phyloP scores from a whole-genome alignment of 2,888 invertebrate genomes.

The Miltochrista miniata region DNA sequence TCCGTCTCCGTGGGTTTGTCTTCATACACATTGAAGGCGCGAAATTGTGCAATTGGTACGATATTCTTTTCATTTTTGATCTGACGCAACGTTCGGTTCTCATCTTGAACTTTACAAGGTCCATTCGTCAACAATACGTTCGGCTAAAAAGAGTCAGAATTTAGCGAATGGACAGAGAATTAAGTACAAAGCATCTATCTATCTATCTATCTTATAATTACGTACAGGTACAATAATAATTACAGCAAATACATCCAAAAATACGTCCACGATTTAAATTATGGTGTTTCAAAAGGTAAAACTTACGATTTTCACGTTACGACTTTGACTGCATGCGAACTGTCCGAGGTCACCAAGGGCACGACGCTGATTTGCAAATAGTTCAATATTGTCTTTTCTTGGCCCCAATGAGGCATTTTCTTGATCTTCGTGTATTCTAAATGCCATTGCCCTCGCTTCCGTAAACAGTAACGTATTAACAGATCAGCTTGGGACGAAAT shows the following conservation, averaged over 20 bases:
- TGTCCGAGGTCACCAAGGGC: conserved; percentile 86
- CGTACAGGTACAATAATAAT: neutral
- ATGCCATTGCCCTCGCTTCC: conserved; percentile 85
- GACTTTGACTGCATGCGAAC: conserved; percentile 80
- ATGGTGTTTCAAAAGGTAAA: neutral
- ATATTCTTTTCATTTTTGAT: conserved; percentile 80
- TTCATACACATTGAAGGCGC: conserved; percentile 90
- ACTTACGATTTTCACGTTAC: conserved; percentile 82
- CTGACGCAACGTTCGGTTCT: conserved; percentile 71
- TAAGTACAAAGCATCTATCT: too few relatives aligned
- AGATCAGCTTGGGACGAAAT: conserved; percentile 48
- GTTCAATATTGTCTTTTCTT: conserved; percentile 79
- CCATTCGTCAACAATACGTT: conserved; percentile 76
- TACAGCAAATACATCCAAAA: conserved; percentile 9
- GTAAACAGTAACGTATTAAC: conserved; percentile 64
- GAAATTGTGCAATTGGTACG: conserved; percentile 87
- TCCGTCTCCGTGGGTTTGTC: conserved; percentile 80
- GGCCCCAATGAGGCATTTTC: conserved; percentile 86
- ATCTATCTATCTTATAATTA: too few relatives aligned
- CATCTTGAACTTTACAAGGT: conserved; percentile 77
- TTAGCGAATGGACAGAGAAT: conserved; percentile 3
- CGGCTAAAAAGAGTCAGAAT: conserved; percentile 51
- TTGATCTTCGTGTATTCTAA: conserved; percentile 90
- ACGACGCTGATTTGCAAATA: conserved; percentile 83
- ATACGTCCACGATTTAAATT: too few relatives aligned